Percentiles rank a stretch among this genome's conserved stretches.
These are phyloP conservation scores for Alectoris magna DNA, from an alignment of 2,797 vertebrate genomes.

Conservation along the genomic window DNA sequence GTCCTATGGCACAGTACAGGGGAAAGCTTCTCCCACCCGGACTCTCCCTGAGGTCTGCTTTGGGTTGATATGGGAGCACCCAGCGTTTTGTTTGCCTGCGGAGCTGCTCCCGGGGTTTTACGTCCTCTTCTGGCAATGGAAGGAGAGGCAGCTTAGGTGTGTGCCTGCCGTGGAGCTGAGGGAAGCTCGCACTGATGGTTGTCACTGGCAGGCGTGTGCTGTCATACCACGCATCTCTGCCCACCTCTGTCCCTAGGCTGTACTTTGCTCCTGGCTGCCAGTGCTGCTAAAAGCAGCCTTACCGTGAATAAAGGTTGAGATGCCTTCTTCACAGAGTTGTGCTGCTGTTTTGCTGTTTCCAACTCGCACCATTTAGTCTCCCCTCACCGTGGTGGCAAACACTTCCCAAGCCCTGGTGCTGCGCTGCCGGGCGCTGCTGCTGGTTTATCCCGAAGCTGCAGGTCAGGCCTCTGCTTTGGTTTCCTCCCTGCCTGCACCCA, in stretches of 20 bases:
- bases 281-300: background rate
- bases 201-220: background rate
- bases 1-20: too few species aligned
- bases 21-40: background rate
- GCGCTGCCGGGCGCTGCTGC: background rate
- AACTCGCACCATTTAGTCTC: accelerated
- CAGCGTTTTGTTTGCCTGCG: background rate
- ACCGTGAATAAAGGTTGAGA: slow-evolving; percentile 32
- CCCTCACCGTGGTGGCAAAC: accelerated
- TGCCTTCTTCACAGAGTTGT: background rate
- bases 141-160: background rate
- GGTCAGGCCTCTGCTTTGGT: background rate
- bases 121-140: background rate
- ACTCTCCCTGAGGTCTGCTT: accelerated
- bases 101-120: background rate
- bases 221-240: background rate
- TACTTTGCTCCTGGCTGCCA: background rate
- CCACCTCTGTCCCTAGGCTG: background rate
- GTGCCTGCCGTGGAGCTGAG: background rate
- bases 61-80: background rate
- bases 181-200: background rate
- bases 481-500: accelerated
- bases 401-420: background rate
- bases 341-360: background rate
- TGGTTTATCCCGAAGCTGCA: background rate